Base-by-base conservation (phyloP, 2,888 invertebrate species). In the Ethmia dodecea region DNA sequence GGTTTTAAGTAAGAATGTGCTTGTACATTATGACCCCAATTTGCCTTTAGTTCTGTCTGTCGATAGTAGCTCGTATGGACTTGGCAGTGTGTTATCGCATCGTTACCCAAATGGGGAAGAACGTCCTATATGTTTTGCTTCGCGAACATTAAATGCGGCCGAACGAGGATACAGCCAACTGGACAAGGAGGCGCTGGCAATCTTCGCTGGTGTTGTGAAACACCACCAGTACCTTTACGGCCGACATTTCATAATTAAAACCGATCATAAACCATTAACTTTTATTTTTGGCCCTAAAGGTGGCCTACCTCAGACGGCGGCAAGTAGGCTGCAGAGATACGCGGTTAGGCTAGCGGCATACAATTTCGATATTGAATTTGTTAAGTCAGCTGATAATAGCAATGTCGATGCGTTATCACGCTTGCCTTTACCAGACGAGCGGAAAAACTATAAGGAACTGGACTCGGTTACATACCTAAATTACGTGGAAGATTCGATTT, bases 221-320 rank as follows among this genome's bases (percentile, higher is more conserved):
- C 35, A 26, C 11, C 34, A 41, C 22, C 32, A 41, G 11, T 41
- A 37, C 16, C 25, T 40, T 13, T 40, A 26, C n/a, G 40, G 40
- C 2, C n/a, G 35, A 8, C 13, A 26, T 8, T 38, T 38, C 20
- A 18, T 22, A n/a, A 28, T 38, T 12, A 10, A 18, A 13, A 41
- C 37, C 10, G 41, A 38, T 16, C 28, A 24, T 8, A 36, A 38
- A 20, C 44, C 37, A 9, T 24, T 37, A 14, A n/a, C 24, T 2
- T 12, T 9, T 18, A 40, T 37, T 13, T 31, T 40, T 22, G 36
- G 36, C 8, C 12, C 18, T 8, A 29, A 36, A 14, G 12, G 3
- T 11, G 30, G 37, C n/a, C 27, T 40, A 12, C 38, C 36, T 2
- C 6, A 15, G 3, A 39, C 39, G 28, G 36, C 33, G 1, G 38